Base-by-base conservation (phyloP, 2,113 vertebrate genomes). In the Sinocyclocheilus anshuiensis region DNA sequence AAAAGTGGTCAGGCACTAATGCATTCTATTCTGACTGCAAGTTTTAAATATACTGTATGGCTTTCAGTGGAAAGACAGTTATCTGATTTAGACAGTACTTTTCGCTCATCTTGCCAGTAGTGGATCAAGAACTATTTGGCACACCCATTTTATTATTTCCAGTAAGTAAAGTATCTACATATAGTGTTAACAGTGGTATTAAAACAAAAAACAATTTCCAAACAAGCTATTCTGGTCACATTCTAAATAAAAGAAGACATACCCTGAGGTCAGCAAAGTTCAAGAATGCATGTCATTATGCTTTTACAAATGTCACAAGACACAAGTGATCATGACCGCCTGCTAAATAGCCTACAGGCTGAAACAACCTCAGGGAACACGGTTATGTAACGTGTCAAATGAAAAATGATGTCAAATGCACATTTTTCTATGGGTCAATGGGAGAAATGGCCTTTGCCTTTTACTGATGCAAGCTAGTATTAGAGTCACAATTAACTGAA, bases 321-420 rank as follows among this genome's bases (percentile, higher is more conserved):
- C 53, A 24, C 72, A 87, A 86, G 84, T 36, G 63, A 75, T 74
- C 67, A 57, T 24, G 67, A 71, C 65, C 16, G 79, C 63, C 42
- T 69, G 59, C 39, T 81, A 65, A 65, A 57, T 24, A 24, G 67
- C 48, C 45, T 36, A 42, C 20, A 4, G 53, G 57, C 48, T 69
- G 39, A 67, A 50, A 77, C 83, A 87, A 53, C 42, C 83, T 13
- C 29, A 59, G 15, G 75, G 77, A 78, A 57, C 9, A 1, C 6
- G 53, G 87, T 94, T 94, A 91, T 83, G 69, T 89, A 93, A 93
- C 87, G 10, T 85, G 88, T 91, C 74, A 91, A 93, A 94, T 90
- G 65, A 86, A 86, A 45, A 45, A 90, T 90, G 90, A 94, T 90
- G 65, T 85, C 85, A 45, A 45, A 90, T 90, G 90, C 90, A 90